Percentiles rank a stretch among this genome's conserved stretches.
Evolutionary conservation across 2,113 vertebrate genomes (phyloP).

Genomic region (Catharus fuscescens): DNA sequence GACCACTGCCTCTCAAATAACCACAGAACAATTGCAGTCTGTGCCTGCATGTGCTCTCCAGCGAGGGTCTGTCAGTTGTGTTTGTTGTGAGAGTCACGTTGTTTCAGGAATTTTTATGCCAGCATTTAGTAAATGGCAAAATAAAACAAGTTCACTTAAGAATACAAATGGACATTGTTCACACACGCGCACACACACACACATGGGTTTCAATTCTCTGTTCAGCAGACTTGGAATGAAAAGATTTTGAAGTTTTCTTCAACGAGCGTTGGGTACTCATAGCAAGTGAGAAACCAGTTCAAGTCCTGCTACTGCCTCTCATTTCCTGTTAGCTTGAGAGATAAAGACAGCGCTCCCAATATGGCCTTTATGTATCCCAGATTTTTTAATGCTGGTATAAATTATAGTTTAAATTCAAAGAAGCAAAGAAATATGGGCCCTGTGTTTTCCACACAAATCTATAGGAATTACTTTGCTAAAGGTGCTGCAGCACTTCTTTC

Average conservation of each 20-base stretch:
- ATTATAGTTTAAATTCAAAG: background rate
- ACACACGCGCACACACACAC: background rate
- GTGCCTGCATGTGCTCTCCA: background rate
- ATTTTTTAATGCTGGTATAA: background rate
- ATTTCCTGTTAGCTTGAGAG: slow-evolving; percentile 40
- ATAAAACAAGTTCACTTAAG: slow-evolving; percentile 6
- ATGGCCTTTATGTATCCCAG: slow-evolving; percentile 43
- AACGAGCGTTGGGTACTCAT: background rate
- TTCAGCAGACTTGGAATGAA: background rate
- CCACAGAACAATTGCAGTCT: slow-evolving; percentile 14
- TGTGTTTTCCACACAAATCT: background rate
- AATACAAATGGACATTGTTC: slow-evolving; percentile 39
- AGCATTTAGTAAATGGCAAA: slow-evolving; percentile 34
- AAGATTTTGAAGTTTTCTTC: background rate
- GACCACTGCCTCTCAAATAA: slow-evolving; percentile 6
- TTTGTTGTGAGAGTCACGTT: slow-evolving; percentile 52
- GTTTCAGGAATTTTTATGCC: slow-evolving; percentile 31
- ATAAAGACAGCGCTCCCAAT: slow-evolving; percentile 3
- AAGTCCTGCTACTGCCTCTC: slow-evolving; percentile 34
- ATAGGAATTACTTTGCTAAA: background rate
- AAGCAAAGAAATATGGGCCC: background rate
- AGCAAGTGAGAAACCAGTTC: slow-evolving; percentile 32
- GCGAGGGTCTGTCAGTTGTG: background rate
- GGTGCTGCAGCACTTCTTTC: slow-evolving; percentile 1
- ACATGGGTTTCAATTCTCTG: background rate